A percentile compares a stretch with the other conserved stretches of the same genome.
phyloP scores from a whole-genome alignment of 2,797 vertebrate species.

The Carapus acus region DNA sequence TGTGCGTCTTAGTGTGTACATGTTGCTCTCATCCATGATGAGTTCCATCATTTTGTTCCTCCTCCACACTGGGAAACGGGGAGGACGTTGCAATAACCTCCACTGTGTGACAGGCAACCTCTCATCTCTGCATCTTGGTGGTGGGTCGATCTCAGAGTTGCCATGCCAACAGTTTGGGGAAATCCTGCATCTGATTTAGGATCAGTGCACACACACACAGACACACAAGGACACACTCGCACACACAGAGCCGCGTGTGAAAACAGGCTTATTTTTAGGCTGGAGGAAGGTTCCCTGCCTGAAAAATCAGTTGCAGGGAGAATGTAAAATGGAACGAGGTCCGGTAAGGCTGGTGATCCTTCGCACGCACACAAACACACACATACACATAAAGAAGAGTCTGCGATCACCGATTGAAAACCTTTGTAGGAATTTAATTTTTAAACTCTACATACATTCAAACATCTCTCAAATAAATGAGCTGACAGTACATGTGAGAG shows the following conservation, averaged over 20 bases:
- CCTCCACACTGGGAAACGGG: neutral
- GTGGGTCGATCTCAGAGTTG: conserved; percentile 51
- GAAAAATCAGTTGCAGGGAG: neutral
- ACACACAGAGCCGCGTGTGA: conserved; percentile 1
- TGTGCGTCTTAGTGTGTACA: too few species aligned
- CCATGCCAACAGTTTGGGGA: conserved; percentile 62
- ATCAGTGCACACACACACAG: conserved; percentile 23
- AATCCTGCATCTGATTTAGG: conserved; percentile 50
- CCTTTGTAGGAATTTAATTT: conserved; percentile 67
- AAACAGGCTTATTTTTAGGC: conserved; percentile 11
- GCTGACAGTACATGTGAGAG: conserved; percentile 43
- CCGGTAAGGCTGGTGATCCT: conserved; percentile 23
- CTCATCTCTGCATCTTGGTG: conserved; percentile 23
- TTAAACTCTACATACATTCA: conserved; percentile 72
- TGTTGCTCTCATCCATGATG: neutral
- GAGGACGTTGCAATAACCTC: conserved; percentile 29
- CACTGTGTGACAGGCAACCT: conserved; percentile 25
- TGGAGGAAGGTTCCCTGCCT: conserved; percentile 4
- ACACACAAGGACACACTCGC: conserved; percentile 13
- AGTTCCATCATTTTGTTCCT: neutral
- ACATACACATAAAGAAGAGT: conserved; percentile 27
- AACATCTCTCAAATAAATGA: conserved; percentile 60
- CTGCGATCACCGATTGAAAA: conserved; percentile 52
- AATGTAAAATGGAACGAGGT: conserved; percentile 13
- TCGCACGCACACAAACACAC: conserved; percentile 1